Evolutionary conservation across 2,888 invertebrate species (phyloP), one percentile per base, ranked within the genome.

Genomic region (Perithous albicinctus): DNA sequence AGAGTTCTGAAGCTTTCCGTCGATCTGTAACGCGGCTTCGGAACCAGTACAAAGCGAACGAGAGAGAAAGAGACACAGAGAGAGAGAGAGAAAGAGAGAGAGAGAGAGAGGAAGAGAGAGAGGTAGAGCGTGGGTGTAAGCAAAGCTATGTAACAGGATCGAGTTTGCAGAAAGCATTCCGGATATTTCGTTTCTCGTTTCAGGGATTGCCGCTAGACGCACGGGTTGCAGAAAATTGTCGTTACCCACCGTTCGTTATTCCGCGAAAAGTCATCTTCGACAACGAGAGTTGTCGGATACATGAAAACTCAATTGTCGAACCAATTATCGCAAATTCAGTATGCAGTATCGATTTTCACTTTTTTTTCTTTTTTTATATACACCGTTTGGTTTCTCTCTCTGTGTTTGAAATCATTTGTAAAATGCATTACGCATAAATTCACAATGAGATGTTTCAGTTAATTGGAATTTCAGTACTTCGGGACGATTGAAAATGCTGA

Each of bases 151-250:
- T n/a, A 59, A 59, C 59, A 38, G 51, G 38, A 29, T 63, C 32
- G 41, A 59, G 48, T 67, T 74, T 61, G 32, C 43, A 32, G 32
- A 51, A 70, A 70, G 43, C 56, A 41, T 70, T 64, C 41, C 54
- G 48, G 74, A 70, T 74, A 70, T 82, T 81, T 70, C 56, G 69
- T 64, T 72, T 72, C 70, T 23, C 78, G 59, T 73, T 63, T 72
- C n/a, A 32, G 41, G 72, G 35, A 8, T 23, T 35, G 46, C 35
- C n/a, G 18, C 48, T 61, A n/a, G n/a, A n/a, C n/a, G n/a, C n/a
- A n/a, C 46, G 48, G 64, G 56, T 46, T 78, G 64, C 8, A 12
- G 69, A 51, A 59, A 63, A 76, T 67, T 51, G 59, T 78, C 69
- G 51, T 70, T 59, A 8, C 61, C 63, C 59, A n/a, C 70, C 46